phyloP scores from a whole-genome alignment of 2,113 vertebrate genomes.

The Silurus glanis region DNA sequence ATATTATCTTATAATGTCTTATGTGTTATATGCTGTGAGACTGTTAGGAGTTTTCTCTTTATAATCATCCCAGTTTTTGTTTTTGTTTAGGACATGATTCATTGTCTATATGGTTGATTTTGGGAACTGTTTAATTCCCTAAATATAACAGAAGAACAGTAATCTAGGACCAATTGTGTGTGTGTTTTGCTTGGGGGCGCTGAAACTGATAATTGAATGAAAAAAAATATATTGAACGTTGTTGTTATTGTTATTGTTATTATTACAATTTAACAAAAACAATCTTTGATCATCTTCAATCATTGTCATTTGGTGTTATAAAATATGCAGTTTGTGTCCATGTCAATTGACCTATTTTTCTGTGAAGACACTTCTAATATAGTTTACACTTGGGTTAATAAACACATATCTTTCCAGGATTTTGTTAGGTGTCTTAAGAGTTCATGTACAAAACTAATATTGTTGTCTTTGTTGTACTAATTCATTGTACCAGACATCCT shows the following conservation, averaged over 20 bases:
- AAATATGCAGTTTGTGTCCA: slow-evolving; percentile 2
- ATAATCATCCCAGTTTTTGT: background rate
- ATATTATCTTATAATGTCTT: no score
- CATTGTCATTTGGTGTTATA: background rate
- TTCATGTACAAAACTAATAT: slow-evolving; percentile 47
- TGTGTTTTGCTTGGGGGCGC: background rate
- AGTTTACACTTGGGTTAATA: slow-evolving; percentile 31
- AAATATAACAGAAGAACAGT: background rate
- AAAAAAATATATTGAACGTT: no score
- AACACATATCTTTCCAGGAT: slow-evolving; percentile 4
- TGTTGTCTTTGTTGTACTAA: slow-evolving; percentile 40
- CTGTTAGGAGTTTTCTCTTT: background rate
- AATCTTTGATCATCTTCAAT: background rate
- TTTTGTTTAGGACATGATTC: background rate
- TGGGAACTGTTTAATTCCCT: background rate
- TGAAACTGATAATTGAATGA: no score
- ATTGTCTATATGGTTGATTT: background rate
- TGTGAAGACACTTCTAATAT: slow-evolving; percentile 23
- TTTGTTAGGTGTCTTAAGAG: slow-evolving; percentile 3
- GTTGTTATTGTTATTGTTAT: background rate
- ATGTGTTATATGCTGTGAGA: background rate
- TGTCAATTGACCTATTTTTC: slow-evolving; percentile 15
- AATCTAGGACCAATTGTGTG: background rate
- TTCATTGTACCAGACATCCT: slow-evolving; percentile 63
- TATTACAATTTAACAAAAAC: background rate